phyloP scores from a whole-genome alignment of 2,888 invertebrate genomes.

The Marronus borbonicus region DNA sequence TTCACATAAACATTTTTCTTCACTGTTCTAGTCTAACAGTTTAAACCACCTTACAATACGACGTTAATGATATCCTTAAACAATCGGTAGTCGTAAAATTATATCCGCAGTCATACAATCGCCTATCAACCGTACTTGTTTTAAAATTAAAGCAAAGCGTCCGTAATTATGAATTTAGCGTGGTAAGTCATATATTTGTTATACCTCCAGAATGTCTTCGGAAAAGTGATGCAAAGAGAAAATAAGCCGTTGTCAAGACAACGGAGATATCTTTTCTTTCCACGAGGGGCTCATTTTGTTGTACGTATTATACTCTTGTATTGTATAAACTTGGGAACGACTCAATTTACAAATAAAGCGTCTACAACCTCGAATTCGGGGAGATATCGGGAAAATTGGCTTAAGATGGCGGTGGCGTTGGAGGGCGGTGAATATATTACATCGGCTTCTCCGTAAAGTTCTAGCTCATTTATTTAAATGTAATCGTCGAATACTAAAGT shows the following conservation, averaged over 20 bases:
- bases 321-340: no score
- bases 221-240: slow-evolving; percentile 25
- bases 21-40: not conserved
- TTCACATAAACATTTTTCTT: no score
- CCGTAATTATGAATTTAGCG: not conserved
- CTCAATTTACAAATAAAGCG: no score
- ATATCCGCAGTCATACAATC: not conserved
- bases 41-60: not conserved
- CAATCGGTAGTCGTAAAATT: not conserved
- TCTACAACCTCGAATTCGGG: no score
- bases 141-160: no score
- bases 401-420: not conserved
- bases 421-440: not conserved
- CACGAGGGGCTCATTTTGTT: slow-evolving; percentile 70
- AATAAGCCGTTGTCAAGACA: slow-evolving; percentile 65
- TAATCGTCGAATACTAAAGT: no score
- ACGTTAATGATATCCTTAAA: slow-evolving; percentile 14
- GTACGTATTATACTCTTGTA: slow-evolving; percentile 58
- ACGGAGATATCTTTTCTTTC: slow-evolving; percentile 72
- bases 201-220: not conserved
- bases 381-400: not conserved
- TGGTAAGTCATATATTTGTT: slow-evolving; percentile 14
- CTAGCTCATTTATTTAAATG: no score
- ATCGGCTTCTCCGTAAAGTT: no score
- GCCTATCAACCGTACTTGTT: not conserved